Base-by-base conservation (phyloP, 2,797 vertebrate species). In the Melanotaenia maccullochi region DNA sequence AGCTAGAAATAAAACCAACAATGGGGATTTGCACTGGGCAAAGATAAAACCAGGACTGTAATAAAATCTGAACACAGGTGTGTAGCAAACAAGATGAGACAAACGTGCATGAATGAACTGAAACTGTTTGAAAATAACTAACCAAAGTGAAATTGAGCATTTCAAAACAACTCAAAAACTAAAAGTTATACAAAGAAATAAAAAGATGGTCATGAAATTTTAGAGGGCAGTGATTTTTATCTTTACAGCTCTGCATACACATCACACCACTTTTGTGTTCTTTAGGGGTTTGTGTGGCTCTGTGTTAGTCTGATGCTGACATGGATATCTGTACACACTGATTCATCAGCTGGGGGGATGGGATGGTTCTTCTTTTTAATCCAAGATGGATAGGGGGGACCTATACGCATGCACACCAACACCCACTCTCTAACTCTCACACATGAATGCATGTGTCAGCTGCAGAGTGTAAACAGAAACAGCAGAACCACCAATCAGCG, bases 251-350 rank as follows among this genome's bases (percentile, higher is more conserved):
- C 40, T 5, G 18, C 18, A 44, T 44, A n/a, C 44, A n/a, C 12
- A 38, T 12, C 36, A 38, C 44, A 47, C 20, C 44, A 47, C 44
- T n/a, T 0, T n/a, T 20, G 24, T 32, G 33, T 16, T 18, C 30
- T 44, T 70, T 54, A 3, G 22, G 65, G 58, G 36, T 66, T 74
- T 62, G 56, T 59, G 62, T 62, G 68, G 28, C 67, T 76, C 42
- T 44, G 33, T 76, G 75, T 60, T 49, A 54, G 79, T 69, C 76
- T 62, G 79, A 65, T 25, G 65, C 61, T 79, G 84, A 88, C 87
- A 89, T 75, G 85, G 76, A 87, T 85, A 86, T 82, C 72, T 68
- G 70, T 25, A 57, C 73, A 84, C 86, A 90, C 82, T 82, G 84
- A 83, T 89, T 91, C 61, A 82, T 83, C 70, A 69, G 67, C 70